Base-by-base conservation (phyloP, 2,888 invertebrate species). In the Chrysolina oricalcia region DNA sequence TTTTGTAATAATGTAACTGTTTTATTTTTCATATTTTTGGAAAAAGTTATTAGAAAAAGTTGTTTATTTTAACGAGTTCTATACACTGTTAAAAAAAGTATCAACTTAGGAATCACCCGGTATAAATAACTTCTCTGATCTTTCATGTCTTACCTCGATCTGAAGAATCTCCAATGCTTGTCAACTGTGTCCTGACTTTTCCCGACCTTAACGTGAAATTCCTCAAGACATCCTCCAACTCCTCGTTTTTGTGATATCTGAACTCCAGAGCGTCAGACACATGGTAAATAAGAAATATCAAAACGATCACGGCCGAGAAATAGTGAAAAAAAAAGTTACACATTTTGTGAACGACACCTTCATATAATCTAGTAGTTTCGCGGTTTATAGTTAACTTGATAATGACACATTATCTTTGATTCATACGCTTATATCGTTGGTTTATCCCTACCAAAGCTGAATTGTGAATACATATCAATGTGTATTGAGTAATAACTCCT, bases 121-220 rank as follows among this genome's bases (percentile, higher is more conserved):
- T n/a, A n/a, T n/a, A n/a, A n/a, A 35, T 35, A 35, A 0, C 6
- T 35, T 35, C 15, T 5, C 23, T 10, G 23, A n/a, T 10, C 9
- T 17, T 23, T 19, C 11, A 66, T 2, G n/a, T 23, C 70, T 78
- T 74, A 75, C 73, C 77, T 76, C 41, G 19, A 73, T 72, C 21
- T 5, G 72, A 75, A 10, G 70, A 77, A 66, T 91, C 89, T n/a
- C 94, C 94, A 74, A 92, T 90, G 0, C 89, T 87, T 81, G 91
- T 90, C 8, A 91, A 81, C 23, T 86, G 81, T 2, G 89, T 88
- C 9, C 73, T 78, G 40, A 91, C 53, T 13, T 82, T 46, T 87
- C 81, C 88, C 2, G 84, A 82, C 46, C 82, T 50, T 13, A 87
- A 83, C 40, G 70, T 43, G 62, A 90, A 87, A 67, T 87, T 85